Evolutionary conservation across 2,113 vertebrate species (phyloP), one percentile per base, ranked within the genome.

Genomic region (Dryoscopus gambensis): DNA sequence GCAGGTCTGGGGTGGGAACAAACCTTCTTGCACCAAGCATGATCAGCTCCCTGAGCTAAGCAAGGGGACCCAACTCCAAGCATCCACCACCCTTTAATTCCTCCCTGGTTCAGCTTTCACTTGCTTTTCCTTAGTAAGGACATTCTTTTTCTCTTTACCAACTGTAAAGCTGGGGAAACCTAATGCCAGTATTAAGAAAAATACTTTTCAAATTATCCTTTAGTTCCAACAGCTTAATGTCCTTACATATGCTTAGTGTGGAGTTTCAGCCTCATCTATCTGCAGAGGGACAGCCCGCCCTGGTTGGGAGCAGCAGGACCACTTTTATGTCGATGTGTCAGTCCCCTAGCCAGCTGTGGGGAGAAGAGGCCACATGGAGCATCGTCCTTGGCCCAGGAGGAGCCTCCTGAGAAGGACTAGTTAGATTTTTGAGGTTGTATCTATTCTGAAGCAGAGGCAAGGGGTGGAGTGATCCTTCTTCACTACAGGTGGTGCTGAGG

Each of bases 161-260:
- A 69, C 81, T 67, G 91, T 73, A 91, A 92, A 96, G 85, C 92
- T 89, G 70, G 44, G 91, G 97, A 96, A 94, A 95, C 91, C 49
- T 77, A 97, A 87, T 85, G 90, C 96, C 85, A 69, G 87, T 86
- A 95, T 96, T 93, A 90, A 76, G 89, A 90, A 94, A 95, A 96
- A 96, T 90, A 84, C 82, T 96, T 93, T 94, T 95, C 73, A 94
- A 93, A 93, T 96, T 97, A 97, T 92, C 93, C 94, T 97, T 96
- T 95, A 86, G 81, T 93, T 93, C 95, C 90, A 79, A 80, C 37
- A 80, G 93, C 80, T 96, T 95, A 86, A 84, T 89, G 91, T 93
- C 93, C 93, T 94, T 92, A 93, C 71, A 67, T 42, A 78, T 68
- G 93, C 96, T 95, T 84, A 87, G 93, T 95, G 86, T 97, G 97